Evolutionary conservation across 2,888 invertebrate genomes (phyloP), one percentile per base, ranked within the genome.

Genomic region (Clistopyga incitator): DNA sequence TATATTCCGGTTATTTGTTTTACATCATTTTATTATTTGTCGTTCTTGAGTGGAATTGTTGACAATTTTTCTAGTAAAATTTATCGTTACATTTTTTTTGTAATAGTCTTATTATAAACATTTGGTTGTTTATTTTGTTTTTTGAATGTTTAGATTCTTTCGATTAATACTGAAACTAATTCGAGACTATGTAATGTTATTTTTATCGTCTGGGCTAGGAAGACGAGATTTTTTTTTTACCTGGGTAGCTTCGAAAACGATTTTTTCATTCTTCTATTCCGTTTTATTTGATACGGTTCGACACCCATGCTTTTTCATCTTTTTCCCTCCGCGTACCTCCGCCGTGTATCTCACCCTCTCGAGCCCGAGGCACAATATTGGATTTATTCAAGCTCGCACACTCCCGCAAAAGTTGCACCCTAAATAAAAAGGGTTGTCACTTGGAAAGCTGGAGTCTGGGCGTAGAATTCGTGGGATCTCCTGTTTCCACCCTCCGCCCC

Each of bases 341-440:
- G 6, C 2, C 23, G 18, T 47, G 25, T 13, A 1, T 25, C 74
- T 15, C 82, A 76, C 71, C 78, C 81, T 79, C 64, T 68, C 20
- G 81, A 78, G 84, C 50, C 68, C 84, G 68, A 75, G 86, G 85
- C 87, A 88, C 88, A 88, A 92, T 92, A 92, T 92, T 91, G 91
- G 90, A 92, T 92, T 92, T 92, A 91, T 90, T 91, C 90, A 89
- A 88, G 87, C 89, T 82, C 80, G 78, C 70, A 29, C 54, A 34
- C 87, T 87, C 84, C 85, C 85, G 81, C 80, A 78, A 87, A 92
- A 92, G 89, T 91, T 90, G 88, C 88, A 88, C 90, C 89, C 90
- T 92, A 92, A 93, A 92, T 92, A 92, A 93, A 93, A 93, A 92
- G 92, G 92, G 91, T 93, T 93, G 88, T 92, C 92, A 89, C 89